Evolutionary conservation across 2,113 vertebrate genomes (phyloP), one percentile per base, ranked within the genome.

Genomic region (Dryoscopus gambensis): DNA sequence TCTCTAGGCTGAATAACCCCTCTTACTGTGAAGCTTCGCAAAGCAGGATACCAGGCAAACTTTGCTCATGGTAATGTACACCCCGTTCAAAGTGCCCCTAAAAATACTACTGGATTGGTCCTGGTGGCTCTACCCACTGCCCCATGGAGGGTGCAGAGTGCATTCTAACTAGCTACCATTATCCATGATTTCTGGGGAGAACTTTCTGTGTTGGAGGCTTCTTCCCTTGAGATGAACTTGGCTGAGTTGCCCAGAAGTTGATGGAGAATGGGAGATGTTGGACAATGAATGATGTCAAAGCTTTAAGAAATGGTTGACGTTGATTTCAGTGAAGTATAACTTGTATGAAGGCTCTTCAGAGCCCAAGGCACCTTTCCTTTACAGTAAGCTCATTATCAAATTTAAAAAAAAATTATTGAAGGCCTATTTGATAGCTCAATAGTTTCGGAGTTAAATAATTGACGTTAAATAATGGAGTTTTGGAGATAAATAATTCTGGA

Each of bases 51-150:
- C 37, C 31, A 49, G 28, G 33, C 11, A 55, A 39, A 59, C 8
- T 31, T 60, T 1, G 5, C 12, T 75, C 14, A 31, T 28, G 42
- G 11, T 33, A 70, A 59, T 6, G 3, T 11, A 25, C 1, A 0
- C 15, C 33, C 4, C 27, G 47, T 8, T 0, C 1, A 68, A 69
- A 70, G 20, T 28, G 25, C 19, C 20, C 15, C 60, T 65, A 33
- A 25, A 85, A 85, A 7, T 35, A 17, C 14, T 10, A 1, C 19
- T 40, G 28, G 21, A 2, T 49, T 65, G 55, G 63, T 87, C 49
- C 33, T 44, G 23, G 19, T 79, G 71, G 31, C 13, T 63, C 16
- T 83, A 6, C 12, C 15, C 33, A n/a, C 23, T 83, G 18, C 17
- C 20, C 8, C 2, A 1, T 24, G 47, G 30, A 90, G 35, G 33